phyloP scores from a whole-genome alignment of 2,797 vertebrate species.

The Petrocephalus sullivani region DNA sequence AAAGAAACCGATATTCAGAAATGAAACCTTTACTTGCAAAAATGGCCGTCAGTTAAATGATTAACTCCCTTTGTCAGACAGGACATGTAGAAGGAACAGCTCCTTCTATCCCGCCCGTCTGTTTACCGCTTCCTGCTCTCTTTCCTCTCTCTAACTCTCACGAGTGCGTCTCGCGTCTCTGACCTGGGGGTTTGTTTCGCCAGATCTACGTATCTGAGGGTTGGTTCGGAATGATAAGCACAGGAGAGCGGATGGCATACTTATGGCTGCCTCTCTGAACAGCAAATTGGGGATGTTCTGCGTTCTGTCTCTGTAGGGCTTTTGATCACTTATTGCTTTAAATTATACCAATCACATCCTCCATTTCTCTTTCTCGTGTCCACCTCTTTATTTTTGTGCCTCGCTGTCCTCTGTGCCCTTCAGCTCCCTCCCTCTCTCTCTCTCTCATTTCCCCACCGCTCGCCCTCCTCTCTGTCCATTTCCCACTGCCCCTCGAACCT shows the following conservation, averaged over 20 bases:
- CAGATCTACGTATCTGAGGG: not conserved
- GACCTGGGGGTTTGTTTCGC: not conserved
- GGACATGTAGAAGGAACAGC: slow-evolving; percentile 52
- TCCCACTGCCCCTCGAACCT: not conserved
- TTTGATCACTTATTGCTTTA: slow-evolving; percentile 74
- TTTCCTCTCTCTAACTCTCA: not conserved
- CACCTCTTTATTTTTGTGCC: slow-evolving; percentile 34
- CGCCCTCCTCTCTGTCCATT: slow-evolving; percentile 23
- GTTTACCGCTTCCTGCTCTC: not conserved
- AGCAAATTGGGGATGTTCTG: not conserved
- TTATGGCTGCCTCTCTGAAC: not conserved
- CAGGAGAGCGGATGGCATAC: not conserved
- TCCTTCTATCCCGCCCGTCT: slow-evolving; percentile 32
- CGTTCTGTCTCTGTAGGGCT: slow-evolving; percentile 55
- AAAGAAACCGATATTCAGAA: not conserved
- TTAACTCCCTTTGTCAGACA: slow-evolving; percentile 54
- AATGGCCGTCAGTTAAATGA: slow-evolving; percentile 58
- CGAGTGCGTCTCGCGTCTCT: slow-evolving; percentile 46
- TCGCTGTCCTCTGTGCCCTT: not conserved
- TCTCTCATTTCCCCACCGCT: not conserved
- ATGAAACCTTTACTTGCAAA: slow-evolving; percentile 55
- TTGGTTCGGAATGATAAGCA: slow-evolving; percentile 5
- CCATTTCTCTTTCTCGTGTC: slow-evolving; percentile 40
- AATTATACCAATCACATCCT: slow-evolving; percentile 67
- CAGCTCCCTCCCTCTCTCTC: not conserved